These are phyloP conservation scores for Cebus imitator DNA, from an alignment of 2,113 vertebrate species.

Conservation along the genomic window DNA sequence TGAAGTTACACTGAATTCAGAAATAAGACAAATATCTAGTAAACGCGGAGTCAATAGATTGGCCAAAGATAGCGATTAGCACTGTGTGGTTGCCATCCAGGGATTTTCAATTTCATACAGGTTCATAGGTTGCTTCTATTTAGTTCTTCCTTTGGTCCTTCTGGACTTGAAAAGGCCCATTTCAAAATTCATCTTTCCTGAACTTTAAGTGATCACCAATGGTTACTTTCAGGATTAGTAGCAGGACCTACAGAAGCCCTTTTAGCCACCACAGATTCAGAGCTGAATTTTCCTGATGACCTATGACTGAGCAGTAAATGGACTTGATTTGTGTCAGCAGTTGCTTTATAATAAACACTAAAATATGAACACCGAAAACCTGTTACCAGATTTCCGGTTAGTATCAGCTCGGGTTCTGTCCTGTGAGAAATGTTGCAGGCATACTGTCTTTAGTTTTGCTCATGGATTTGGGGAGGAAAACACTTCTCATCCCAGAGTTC, in stretches of 20 bases:
- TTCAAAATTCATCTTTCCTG: not conserved
- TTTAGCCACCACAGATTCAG: not conserved
- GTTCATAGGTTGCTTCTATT: not conserved
- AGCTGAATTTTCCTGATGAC: not conserved
- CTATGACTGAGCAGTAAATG: not conserved
- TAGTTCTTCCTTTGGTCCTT: not conserved
- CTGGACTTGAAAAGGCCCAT: not conserved
- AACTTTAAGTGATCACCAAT: not conserved
- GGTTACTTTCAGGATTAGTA: not conserved
- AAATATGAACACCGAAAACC: not conserved
- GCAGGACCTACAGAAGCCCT: not conserved
- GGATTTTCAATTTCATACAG: not conserved
- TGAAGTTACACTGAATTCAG: not conserved
- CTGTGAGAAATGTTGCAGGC: not conserved
- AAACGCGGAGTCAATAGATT: accelerated
- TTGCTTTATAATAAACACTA: not conserved
- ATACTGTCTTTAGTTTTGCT: not conserved
- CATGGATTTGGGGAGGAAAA: not conserved
- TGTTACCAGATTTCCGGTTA: not conserved
- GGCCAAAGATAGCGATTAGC: too few relatives aligned
- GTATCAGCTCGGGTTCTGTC: not conserved
- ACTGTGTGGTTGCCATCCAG: accelerated
- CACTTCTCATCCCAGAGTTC: not conserved
- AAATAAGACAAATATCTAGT: not conserved
- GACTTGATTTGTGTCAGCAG: not conserved